Percentiles rank a stretch among this genome's conserved stretches.
These are phyloP conservation scores for Ataeniobius toweri DNA, from an alignment of 2,797 vertebrate genomes.

Conservation along the genomic window DNA sequence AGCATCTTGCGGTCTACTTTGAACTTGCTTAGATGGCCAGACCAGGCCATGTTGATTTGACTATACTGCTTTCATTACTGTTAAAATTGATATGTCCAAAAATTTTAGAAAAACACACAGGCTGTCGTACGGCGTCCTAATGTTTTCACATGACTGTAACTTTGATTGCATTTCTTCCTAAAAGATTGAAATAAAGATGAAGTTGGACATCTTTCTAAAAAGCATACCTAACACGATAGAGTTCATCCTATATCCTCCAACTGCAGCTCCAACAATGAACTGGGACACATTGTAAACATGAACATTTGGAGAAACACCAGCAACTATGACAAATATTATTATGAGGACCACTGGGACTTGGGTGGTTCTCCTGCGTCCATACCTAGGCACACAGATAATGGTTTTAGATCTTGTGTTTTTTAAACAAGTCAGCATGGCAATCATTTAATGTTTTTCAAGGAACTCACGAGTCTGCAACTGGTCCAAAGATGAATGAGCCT, in stretches of 20 bases:
- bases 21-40: neutral
- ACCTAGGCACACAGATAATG: slow-evolving; percentile 64
- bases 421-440: neutral
- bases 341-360: slow-evolving; percentile 73
- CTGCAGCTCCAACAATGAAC: slow-evolving; percentile 71
- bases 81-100: neutral
- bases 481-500: slow-evolving; percentile 80
- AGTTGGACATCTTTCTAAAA: neutral
- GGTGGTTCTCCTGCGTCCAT: slow-evolving; percentile 74
- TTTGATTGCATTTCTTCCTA: no score
- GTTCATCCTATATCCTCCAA: slow-evolving; percentile 74
- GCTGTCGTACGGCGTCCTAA: neutral
- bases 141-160: neutral
- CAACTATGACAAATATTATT: slow-evolving; percentile 52
- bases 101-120: neutral
- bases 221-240: slow-evolving; percentile 73
- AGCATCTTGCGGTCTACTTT: neutral
- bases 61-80: neutral
- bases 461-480: slow-evolving; percentile 73
- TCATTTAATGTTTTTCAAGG: neutral
- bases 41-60: neutral
- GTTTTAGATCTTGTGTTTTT: neutral
- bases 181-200: neutral
- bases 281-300: slow-evolving; percentile 74
- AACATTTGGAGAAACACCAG: slow-evolving; percentile 76